Evolutionary conservation across 2,113 vertebrate genomes (phyloP).

Genomic region (Trinectes maculatus): DNA sequence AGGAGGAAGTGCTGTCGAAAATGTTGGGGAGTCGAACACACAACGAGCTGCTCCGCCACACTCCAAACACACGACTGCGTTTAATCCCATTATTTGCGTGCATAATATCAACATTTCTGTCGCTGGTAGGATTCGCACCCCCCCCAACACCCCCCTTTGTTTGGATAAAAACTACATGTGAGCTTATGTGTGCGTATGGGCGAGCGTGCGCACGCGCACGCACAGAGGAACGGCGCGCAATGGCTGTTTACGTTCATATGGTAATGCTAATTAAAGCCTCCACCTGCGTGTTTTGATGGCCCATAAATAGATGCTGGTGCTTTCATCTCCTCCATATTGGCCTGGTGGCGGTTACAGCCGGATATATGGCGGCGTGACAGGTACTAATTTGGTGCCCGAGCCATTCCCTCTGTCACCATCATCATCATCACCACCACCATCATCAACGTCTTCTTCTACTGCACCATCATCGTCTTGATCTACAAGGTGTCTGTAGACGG

Average conservation of each 20-base stretch:
- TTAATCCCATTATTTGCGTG: slow-evolving; percentile 50
- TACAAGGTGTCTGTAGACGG: slow-evolving; percentile 18
- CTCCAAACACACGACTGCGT: slow-evolving; percentile 9
- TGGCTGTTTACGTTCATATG: slow-evolving; percentile 49
- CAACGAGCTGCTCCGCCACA: slow-evolving; percentile 12
- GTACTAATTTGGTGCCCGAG: slow-evolving; percentile 63
- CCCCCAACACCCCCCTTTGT: slow-evolving; percentile 11
- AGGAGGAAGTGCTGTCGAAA: slow-evolving; percentile 6
- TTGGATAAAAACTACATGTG: slow-evolving; percentile 14
- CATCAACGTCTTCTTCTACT: slow-evolving; percentile 5
- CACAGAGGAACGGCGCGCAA: slow-evolving; percentile 13
- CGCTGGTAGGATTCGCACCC: slow-evolving; percentile 21
- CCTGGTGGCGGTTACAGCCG: slow-evolving; percentile 53
- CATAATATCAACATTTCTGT: slow-evolving; percentile 49
- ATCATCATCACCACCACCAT: slow-evolving; percentile 38
- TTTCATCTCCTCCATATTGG: slow-evolving; percentile 50
- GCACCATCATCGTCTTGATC: slow-evolving; percentile 24
- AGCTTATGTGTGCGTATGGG: no score
- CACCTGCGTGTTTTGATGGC: slow-evolving; percentile 61
- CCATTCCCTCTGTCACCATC: slow-evolving; percentile 40
- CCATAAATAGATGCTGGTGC: slow-evolving; percentile 56
- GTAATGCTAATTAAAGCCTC: slow-evolving; percentile 69
- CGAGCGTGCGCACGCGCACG: neutral
- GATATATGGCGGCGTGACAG: slow-evolving; percentile 60
- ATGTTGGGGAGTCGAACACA: slow-evolving; percentile 15